These are phyloP conservation scores for Prosopocoilus inquinatus DNA, from an alignment of 2,888 invertebrate species.

Conservation along the genomic window DNA sequence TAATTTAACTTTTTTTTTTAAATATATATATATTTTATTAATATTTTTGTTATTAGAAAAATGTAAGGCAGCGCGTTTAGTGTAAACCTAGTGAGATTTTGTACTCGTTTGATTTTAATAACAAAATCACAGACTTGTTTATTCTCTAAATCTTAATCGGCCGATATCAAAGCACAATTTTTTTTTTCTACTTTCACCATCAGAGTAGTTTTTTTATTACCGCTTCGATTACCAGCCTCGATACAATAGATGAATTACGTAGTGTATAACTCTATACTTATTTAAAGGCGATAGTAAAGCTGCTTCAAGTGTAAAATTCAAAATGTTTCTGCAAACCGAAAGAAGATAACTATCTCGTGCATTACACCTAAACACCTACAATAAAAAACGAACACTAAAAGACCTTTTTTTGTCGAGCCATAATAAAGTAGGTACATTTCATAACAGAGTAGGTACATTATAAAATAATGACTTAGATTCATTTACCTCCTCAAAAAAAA, in stretches of 20 bases:
- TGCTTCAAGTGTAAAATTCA: background rate
- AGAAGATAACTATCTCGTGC: too few species aligned
- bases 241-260: background rate
- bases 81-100: constrained; percentile 26
- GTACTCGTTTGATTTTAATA: constrained; percentile 13
- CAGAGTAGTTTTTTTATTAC: too few species aligned
- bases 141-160: background rate
- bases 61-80: constrained; percentile 8
- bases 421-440: too few species aligned
- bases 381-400: too few species aligned
- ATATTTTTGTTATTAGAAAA: background rate
- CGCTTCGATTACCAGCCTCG: too few species aligned
- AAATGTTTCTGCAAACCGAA: background rate
- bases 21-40: background rate
- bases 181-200: background rate
- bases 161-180: background rate
- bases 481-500: too few species aligned
- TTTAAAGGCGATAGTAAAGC: background rate
- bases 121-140: constrained; percentile 2
- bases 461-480: too few species aligned
- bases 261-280: background rate
- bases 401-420: too few species aligned
- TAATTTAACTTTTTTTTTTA: background rate
- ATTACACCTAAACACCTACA: too few species aligned
- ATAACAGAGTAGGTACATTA: too few species aligned